Evolutionary conservation across 2,888 invertebrate genomes (phyloP).

Genomic region (Autographa gamma): DNA sequence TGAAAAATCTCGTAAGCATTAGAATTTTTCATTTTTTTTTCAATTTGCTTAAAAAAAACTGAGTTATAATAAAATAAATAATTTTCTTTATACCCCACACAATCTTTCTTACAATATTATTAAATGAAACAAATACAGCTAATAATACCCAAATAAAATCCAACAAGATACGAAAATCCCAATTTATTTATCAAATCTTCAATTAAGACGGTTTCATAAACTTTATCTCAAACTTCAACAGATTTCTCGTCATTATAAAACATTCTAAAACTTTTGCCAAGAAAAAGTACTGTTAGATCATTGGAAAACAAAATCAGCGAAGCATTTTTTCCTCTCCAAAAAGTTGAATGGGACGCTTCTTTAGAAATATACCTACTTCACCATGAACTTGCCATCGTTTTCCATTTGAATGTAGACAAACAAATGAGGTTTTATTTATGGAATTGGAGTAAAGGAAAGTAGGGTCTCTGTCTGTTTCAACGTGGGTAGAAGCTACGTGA

Average conservation of each 20-base stretch:
- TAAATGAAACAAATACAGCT: background rate
- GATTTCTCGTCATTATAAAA: constrained; percentile 36
- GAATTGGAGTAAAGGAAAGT: constrained; percentile 15
- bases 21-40: background rate
- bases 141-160: background rate
- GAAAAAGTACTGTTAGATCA: constrained; percentile 43
- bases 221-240: constrained; percentile 25
- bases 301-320: constrained; percentile 56
- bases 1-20: too few species aligned
- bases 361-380: constrained; percentile 48
- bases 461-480: background rate
- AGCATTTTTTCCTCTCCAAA: constrained; percentile 41
- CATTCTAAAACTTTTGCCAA: constrained; percentile 42
- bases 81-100: background rate
- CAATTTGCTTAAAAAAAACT: background rate
- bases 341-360: constrained; percentile 47
- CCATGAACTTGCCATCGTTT: constrained; percentile 44
- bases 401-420: constrained; percentile 49
- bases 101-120: background rate
- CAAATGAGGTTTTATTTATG: constrained; percentile 54
- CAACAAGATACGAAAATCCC: constrained; percentile 9
- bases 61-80: too few species aligned
- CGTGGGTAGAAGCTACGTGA: background rate
- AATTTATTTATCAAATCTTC: constrained; percentile 15
- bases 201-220: constrained; percentile 28